Conservation (phyloP, 2,888 invertebrate species). For the Coenonympha arcania region DNA sequence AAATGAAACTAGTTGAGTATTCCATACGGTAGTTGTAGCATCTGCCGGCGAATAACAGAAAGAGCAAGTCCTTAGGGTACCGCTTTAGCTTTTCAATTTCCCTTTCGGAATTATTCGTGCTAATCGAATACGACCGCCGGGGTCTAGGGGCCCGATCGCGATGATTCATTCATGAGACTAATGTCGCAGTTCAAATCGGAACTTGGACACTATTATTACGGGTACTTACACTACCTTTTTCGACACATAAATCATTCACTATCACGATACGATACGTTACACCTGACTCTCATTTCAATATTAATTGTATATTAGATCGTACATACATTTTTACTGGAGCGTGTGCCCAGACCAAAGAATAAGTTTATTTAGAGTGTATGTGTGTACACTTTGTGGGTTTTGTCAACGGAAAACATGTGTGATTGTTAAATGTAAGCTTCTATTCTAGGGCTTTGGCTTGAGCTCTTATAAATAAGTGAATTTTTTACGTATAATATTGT, state of each 20-base stretch:
- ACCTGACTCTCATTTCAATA: background rate
- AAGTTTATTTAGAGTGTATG: too few relatives aligned
- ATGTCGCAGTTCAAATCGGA: slow-evolving; percentile 57
- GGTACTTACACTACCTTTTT: slow-evolving; percentile 35
- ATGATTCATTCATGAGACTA: slow-evolving; percentile 73
- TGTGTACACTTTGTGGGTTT: too few relatives aligned
- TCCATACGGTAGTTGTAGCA: slow-evolving; percentile 49
- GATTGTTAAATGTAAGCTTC: too few relatives aligned
- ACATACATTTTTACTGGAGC: too few relatives aligned
- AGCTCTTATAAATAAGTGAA: too few relatives aligned
- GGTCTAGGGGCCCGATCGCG: slow-evolving; percentile 55
- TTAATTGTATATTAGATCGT: background rate
- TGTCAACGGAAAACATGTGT: too few relatives aligned
- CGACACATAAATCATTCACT: slow-evolving; percentile 18
- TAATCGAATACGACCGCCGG: slow-evolving; percentile 70
- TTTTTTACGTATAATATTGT: too few relatives aligned
- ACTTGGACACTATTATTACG: slow-evolving; percentile 53
- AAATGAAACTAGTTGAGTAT: slow-evolving; percentile 58
- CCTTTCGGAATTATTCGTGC: slow-evolving; percentile 73
- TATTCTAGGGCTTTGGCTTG: too few relatives aligned
- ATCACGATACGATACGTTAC: background rate
- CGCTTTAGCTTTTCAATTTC: slow-evolving; percentile 74
- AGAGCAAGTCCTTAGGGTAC: slow-evolving; percentile 72
- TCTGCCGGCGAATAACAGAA: slow-evolving; percentile 70
- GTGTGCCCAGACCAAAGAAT: too few relatives aligned